Evolutionary conservation across 2,113 vertebrate species (phyloP).

Genomic region (Xenus cinereus): DNA sequence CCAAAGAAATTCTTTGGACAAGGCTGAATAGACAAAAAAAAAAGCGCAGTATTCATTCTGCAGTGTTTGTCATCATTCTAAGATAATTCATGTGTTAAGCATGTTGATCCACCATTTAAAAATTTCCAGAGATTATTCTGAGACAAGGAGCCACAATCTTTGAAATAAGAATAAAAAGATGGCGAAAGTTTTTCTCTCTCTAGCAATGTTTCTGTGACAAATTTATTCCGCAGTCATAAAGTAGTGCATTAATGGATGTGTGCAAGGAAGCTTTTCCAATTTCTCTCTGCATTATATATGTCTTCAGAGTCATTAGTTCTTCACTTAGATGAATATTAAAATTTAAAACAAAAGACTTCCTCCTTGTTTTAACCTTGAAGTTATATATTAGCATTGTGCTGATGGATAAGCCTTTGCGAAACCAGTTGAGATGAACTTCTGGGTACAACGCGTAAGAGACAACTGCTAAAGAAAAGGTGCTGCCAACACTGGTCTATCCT

Average conservation of each 20-base stretch:
- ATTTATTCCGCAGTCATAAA: conserved; percentile 25
- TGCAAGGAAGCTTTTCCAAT: conserved; percentile 5
- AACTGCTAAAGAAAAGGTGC: background rate
- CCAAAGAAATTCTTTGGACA: background rate
- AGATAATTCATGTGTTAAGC: background rate
- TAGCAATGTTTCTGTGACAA: background rate
- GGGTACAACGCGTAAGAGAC: background rate
- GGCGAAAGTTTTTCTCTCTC: background rate
- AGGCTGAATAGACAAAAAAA: background rate
- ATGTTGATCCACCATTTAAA: background rate
- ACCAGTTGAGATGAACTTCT: background rate
- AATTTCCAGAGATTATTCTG: background rate
- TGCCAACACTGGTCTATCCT: background rate
- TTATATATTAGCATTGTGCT: background rate
- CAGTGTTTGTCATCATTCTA: background rate
- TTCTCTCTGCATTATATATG: conserved; percentile 29
- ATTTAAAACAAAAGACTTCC: conserved; percentile 45
- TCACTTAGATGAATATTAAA: conserved; percentile 35
- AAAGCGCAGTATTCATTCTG: background rate
- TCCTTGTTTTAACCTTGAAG: conserved; percentile 49
- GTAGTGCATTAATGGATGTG: background rate
- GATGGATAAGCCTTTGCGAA: background rate
- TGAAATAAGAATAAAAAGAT: background rate
- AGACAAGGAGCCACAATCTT: background rate
- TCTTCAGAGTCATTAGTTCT: conserved; percentile 19